Conservation (phyloP, 2,797 vertebrate species). For the Melanogrammus aeglefinus region DNA sequence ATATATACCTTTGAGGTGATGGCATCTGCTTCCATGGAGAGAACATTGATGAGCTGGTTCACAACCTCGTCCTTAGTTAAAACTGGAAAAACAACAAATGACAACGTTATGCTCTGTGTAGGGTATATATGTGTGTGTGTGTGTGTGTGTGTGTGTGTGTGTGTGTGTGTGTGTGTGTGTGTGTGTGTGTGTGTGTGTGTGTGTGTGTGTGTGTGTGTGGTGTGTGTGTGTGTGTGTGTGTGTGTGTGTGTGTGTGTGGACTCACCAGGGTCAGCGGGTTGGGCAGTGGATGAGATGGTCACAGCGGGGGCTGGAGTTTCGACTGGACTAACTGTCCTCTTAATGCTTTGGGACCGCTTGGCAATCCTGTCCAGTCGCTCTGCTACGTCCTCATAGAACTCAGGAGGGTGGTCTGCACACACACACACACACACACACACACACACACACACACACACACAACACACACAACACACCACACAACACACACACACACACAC, state of each 20-base stretch:
- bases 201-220: constrained; percentile 7
- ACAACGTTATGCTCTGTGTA: neutral
- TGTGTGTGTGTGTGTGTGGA: neutral
- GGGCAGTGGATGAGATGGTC: neutral
- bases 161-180: constrained; percentile 3
- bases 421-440: neutral
- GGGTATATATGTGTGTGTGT: neutral
- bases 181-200: neutral
- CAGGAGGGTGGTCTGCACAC: constrained; percentile 55
- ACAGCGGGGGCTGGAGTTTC: constrained; percentile 21
- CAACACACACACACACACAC: neutral
- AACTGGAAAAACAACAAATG: neutral
- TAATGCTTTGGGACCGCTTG: constrained; percentile 51
- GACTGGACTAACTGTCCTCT: constrained; percentile 18
- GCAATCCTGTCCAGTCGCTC: constrained; percentile 68
- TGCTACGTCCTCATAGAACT: constrained; percentile 72
- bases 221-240: neutral
- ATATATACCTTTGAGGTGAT: constrained; percentile 74
- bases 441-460: neutral
- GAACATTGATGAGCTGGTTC: constrained; percentile 71
- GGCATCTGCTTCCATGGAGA: constrained; percentile 77
- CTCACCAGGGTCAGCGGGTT: neutral
- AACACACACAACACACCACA: neutral
- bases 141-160: constrained; percentile 5
- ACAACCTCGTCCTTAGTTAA: constrained; percentile 74